Evolutionary conservation across 2,888 invertebrate species (phyloP), one percentile per base, ranked within the genome.

Genomic region (Rotaria socialis): DNA sequence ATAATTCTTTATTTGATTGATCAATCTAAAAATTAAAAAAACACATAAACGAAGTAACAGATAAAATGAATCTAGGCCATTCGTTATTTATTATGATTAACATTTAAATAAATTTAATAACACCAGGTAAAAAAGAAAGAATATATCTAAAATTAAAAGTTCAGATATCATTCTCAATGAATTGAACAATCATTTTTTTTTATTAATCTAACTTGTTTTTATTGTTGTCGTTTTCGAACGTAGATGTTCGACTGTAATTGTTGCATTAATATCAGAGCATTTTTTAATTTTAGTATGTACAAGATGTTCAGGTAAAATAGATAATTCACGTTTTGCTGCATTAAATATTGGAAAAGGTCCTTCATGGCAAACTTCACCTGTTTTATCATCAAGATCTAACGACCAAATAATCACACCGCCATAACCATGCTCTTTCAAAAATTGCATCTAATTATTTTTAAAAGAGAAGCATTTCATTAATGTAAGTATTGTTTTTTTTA

Each of bases 331-430:
- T 80, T 86, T 86, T 2, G 85, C 60, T 56, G 86, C 84, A 85
- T 86, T 86, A n/a, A 86, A 85, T 27, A 87, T 60, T 16, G 87
- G 87, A 85, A 85, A 87, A 19, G 84, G 84, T 43, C 87, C 87
- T 84, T 87, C 85, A 52, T 87, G 58, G 55, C 87, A 87, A 85
- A 85, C 84, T 67, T 52, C 19, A 55, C 87, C 87, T 35, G 85
- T 85, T 55, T 87, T 85, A 67, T 87, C 87, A 74, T 87, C 87
- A 50, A 87, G 74, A 55, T 87, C 87, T 27, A 87, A 56, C 11
- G 85, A 85, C 87, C 87, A 87, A 60, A 87, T 85, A 84, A 87
- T 87, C 1, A 87, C 87, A 52, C 87, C 87, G 8, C 85, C 87
- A 52, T 85, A 74, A n/a, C 84, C 75, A 50, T 84, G 84, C 55